phyloP scores from a whole-genome alignment of 2,888 invertebrate species.

The Sepiola atlantica region DNA sequence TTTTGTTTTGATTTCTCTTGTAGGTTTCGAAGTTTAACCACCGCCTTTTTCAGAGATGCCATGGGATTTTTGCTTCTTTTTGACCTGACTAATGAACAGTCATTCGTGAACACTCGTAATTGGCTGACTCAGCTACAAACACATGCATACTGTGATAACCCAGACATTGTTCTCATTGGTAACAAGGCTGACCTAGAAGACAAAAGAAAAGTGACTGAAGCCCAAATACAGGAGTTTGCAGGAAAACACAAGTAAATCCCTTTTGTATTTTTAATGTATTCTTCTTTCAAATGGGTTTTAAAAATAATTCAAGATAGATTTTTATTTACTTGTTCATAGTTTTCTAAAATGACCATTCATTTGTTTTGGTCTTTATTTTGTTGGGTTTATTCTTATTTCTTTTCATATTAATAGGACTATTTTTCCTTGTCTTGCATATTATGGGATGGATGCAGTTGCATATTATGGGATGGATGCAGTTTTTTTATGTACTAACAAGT shows the following conservation, averaged over 20 bases:
- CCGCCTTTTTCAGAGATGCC: constrained; percentile 75
- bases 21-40: constrained; percentile 73
- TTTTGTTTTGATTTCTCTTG: neutral
- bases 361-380: neutral
- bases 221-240: constrained; percentile 82
- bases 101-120: constrained; percentile 73
- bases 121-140: constrained; percentile 77
- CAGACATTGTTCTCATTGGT: constrained; percentile 95
- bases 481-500: neutral
- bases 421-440: no score
- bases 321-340: neutral
- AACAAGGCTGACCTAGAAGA: constrained; percentile 95
- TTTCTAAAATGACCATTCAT: neutral
- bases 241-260: constrained; percentile 84
- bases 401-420: neutral
- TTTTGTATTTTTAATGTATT: neutral
- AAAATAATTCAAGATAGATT: neutral
- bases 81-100: constrained; percentile 73
- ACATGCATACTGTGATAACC: constrained; percentile 90
- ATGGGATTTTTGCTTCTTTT: constrained; percentile 75
- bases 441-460: neutral
- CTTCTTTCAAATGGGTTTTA: neutral
- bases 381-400: neutral
- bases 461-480: neutral
- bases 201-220: constrained; percentile 80